Evolutionary conservation across 2,888 invertebrate genomes (phyloP).

Genomic region (Agrochola lychnidis): DNA sequence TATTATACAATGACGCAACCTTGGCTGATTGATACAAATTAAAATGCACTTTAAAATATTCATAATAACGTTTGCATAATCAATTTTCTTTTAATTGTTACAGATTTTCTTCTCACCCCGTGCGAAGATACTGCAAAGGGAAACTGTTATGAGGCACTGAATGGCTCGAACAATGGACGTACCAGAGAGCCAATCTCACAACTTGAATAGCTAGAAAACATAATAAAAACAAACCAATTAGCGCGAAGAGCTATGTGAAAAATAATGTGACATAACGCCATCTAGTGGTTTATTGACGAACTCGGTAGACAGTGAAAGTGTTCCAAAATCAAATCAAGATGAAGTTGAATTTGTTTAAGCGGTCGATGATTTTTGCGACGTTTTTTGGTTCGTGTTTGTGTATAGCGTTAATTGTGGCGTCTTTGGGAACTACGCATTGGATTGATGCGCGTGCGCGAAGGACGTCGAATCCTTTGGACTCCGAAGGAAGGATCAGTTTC

Average conservation of each 20-base stretch:
- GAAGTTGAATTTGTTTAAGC: slow-evolving; percentile 93
- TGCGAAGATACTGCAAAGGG: slow-evolving; percentile 74
- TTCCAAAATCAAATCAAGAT: slow-evolving; percentile 74
- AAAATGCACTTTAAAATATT: slow-evolving; percentile 29
- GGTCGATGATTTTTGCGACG: slow-evolving; percentile 95
- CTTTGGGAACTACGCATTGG: slow-evolving; percentile 96
- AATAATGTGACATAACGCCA: slow-evolving; percentile 86
- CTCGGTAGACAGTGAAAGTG: slow-evolving; percentile 77
- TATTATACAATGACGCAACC: slow-evolving; percentile 28
- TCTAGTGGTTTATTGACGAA: slow-evolving; percentile 77
- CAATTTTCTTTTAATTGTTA: slow-evolving; percentile 76
- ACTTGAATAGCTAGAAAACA: slow-evolving; percentile 80
- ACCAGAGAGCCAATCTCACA: slow-evolving; percentile 72
- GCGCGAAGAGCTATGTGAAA: slow-evolving; percentile 56
- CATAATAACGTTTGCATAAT: slow-evolving; percentile 56
- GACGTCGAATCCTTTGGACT: slow-evolving; percentile 92
- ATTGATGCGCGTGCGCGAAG: slow-evolving; percentile 93
- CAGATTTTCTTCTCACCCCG: slow-evolving; percentile 80
- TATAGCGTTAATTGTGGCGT: slow-evolving; percentile 94
- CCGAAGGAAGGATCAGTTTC: slow-evolving; percentile 94
- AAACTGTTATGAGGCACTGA: slow-evolving; percentile 68
- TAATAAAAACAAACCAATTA: slow-evolving; percentile 72
- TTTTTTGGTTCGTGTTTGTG: slow-evolving; percentile 95
- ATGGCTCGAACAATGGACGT: slow-evolving; percentile 77
- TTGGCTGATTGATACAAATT: slow-evolving; percentile 15